phyloP scores from a whole-genome alignment of 2,888 invertebrate genomes.

The Xylophagus ater region DNA sequence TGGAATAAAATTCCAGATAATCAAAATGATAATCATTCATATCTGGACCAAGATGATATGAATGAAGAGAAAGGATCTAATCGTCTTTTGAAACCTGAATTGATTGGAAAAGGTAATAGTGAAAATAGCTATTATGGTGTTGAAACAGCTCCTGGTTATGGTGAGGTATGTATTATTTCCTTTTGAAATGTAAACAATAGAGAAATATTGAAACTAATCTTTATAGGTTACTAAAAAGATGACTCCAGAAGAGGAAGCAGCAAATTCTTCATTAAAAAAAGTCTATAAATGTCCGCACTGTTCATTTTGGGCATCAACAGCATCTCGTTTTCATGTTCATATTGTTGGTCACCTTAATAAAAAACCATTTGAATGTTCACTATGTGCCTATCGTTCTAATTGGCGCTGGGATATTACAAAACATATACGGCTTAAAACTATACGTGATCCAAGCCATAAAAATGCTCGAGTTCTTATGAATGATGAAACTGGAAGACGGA shows the following conservation, averaged over 20 bases:
- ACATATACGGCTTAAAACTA: slow-evolving; percentile 74
- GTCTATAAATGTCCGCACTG: slow-evolving; percentile 81
- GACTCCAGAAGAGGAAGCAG: slow-evolving; percentile 52
- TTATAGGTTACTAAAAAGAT: slow-evolving; percentile 45
- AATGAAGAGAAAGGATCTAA: slow-evolving; percentile 10
- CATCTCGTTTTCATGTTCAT: slow-evolving; percentile 77
- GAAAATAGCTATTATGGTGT: slow-evolving; percentile 41
- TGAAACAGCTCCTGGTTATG: slow-evolving; percentile 43
- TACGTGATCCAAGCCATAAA: slow-evolving; percentile 62
- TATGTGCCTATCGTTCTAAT: slow-evolving; percentile 78
- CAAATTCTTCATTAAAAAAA: slow-evolving; percentile 53
- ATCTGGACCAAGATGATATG: slow-evolving; percentile 21
- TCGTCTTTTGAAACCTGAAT: slow-evolving; percentile 6
- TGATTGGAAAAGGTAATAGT: slow-evolving; percentile 23
- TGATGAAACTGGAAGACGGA: slow-evolving; percentile 70
- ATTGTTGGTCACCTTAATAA: slow-evolving; percentile 77
- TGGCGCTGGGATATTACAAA: slow-evolving; percentile 90
- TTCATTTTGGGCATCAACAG: slow-evolving; percentile 75
- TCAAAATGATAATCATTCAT: not conserved
- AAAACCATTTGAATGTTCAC: slow-evolving; percentile 81
- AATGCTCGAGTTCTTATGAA: slow-evolving; percentile 68
- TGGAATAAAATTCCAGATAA: slow-evolving; percentile 56
- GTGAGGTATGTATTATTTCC: slow-evolving; percentile 39
- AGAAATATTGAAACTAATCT: slow-evolving; percentile 22
- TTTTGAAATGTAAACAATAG: no score